A percentile compares a stretch with the other conserved stretches of the same genome.
Conservation (phyloP, 2,797 vertebrate genomes). For the Sciurus vulgaris region DNA sequence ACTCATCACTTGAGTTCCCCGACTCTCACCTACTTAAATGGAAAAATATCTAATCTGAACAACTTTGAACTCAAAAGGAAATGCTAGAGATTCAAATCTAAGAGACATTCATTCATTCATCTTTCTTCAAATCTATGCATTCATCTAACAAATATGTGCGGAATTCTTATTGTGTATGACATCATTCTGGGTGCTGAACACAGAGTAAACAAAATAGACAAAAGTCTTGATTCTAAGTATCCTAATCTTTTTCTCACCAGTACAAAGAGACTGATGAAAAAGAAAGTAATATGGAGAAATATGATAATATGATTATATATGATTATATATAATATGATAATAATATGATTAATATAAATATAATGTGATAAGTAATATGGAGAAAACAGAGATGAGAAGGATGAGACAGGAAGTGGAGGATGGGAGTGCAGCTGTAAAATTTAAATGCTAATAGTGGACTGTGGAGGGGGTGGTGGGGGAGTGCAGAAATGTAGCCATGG, state of each 20-base stretch:
- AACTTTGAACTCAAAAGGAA: conserved; percentile 9
- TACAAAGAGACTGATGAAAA: background rate
- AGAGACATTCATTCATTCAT: background rate
- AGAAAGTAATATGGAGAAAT: background rate
- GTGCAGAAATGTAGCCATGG: background rate
- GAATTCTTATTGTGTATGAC: background rate
- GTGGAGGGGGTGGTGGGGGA: background rate
- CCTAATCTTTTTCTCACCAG: background rate
- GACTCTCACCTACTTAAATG: background rate
- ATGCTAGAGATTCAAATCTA: background rate
- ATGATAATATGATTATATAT: no score
- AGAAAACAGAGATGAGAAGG: background rate
- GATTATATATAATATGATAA: no score
- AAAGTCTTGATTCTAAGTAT: background rate
- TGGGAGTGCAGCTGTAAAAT: background rate
- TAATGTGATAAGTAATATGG: background rate
- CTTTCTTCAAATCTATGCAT: conserved; percentile 17
- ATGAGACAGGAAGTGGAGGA: background rate
- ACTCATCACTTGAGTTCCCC: background rate
- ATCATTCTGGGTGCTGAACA: background rate
- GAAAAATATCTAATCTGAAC: conserved; percentile 20
- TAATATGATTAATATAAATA: no score
- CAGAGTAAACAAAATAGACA: conserved; percentile 27
- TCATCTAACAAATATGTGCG: conserved; percentile 4
- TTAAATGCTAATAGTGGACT: conserved; percentile 26